Evolutionary conservation across 2,888 invertebrate genomes (phyloP).

Genomic region (Athalia cordata): DNA sequence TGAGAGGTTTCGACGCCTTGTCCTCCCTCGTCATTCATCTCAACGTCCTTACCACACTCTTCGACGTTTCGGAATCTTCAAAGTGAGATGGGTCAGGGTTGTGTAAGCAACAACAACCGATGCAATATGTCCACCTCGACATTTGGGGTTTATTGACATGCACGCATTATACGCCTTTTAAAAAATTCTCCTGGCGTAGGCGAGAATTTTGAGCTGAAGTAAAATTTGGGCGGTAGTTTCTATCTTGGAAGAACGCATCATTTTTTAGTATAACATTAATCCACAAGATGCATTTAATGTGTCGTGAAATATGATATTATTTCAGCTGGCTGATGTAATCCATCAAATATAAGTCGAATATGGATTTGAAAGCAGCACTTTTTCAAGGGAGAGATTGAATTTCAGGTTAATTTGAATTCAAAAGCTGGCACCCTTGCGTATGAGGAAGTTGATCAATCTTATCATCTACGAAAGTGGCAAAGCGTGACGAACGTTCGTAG

Average conservation of each 20-base stretch:
- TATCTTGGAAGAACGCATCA: not conserved
- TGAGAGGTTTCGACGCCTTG: constrained; percentile 55
- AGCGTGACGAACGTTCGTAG: too few relatives aligned
- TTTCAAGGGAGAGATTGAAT: constrained; percentile 12
- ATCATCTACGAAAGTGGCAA: too few relatives aligned
- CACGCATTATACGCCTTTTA: too few relatives aligned
- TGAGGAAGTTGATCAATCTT: not conserved
- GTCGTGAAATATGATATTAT: constrained; percentile 36
- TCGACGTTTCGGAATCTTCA: not conserved
- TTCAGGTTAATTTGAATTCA: constrained; percentile 4
- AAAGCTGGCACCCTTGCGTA: not conserved
- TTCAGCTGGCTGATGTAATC: constrained; percentile 23
- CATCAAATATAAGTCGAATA: constrained; percentile 34
- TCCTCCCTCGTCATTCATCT: constrained; percentile 19
- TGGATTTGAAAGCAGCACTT: constrained; percentile 6
- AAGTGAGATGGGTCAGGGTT: constrained; percentile 32
- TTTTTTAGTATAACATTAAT: constrained; percentile 15
- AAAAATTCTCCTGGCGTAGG: too few relatives aligned
- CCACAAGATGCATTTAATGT: not conserved
- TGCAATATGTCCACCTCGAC: constrained; percentile 14
- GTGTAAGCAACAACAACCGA: not conserved
- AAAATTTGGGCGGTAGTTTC: too few relatives aligned
- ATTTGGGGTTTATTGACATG: not conserved
- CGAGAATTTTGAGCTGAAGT: too few relatives aligned
- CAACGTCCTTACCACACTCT: not conserved